Evolutionary conservation across 1,140 invertebrate species (phyloP).

Genomic region (Sitophilus oryzae): DNA sequence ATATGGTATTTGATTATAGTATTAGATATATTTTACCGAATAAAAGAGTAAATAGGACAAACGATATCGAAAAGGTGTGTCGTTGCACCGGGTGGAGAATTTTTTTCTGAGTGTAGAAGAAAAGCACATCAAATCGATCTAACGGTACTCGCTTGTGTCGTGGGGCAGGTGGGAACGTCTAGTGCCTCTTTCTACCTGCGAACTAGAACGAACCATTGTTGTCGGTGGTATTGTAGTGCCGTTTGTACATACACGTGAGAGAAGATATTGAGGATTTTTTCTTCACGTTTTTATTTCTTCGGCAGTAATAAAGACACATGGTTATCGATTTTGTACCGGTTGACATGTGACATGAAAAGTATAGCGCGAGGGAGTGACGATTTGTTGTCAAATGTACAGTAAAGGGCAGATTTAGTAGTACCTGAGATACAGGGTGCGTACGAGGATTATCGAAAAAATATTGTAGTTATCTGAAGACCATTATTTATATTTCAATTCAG

Average conservation of each 20-base stretch:
- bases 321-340: conserved; percentile 6
- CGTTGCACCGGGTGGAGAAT: background rate
- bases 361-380: no score
- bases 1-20: no score
- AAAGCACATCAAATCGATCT: conserved; percentile 5
- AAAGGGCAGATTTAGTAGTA: no score
- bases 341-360: conserved; percentile 1
- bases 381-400: no score
- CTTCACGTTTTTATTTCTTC: no score
- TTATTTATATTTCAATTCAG: no score
- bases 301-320: background rate
- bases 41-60: no score
- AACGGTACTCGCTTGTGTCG: background rate
- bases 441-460: no score
- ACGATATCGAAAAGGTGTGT: background rate
- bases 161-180: background rate
- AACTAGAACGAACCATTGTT: background rate
- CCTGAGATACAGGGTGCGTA: no score
- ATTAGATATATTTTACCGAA: no score
- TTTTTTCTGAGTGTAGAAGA: background rate
- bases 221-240: conserved; percentile 1
- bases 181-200: background rate
- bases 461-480: no score
- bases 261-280: no score
- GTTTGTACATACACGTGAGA: background rate